These are phyloP conservation scores for Leptodactylus fuscus DNA, from an alignment of 2,113 vertebrate species.

Conservation along the genomic window DNA sequence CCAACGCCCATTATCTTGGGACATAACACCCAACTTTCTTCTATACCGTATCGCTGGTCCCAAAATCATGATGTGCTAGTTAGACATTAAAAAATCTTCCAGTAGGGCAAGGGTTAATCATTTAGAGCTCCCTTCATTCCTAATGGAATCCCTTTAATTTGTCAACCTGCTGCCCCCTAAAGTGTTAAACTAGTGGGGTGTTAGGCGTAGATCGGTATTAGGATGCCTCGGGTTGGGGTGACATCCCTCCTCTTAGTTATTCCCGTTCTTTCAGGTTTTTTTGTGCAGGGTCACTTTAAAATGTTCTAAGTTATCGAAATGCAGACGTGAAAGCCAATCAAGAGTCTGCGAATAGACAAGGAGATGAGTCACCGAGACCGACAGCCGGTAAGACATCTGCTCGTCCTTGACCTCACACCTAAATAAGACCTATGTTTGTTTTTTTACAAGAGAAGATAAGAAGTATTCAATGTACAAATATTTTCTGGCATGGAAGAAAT, in stretches of 20 bases:
- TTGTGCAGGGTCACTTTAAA: conserved; percentile 5
- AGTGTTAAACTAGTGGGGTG: not conserved
- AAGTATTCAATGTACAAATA: not conserved
- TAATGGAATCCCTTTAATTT: not conserved
- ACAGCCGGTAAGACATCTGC: not conserved
- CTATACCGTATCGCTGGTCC: too few relatives aligned
- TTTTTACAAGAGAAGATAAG: not conserved
- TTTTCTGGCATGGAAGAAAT: not conserved
- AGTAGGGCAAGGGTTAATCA: not conserved
- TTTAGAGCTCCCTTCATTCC: too few relatives aligned
- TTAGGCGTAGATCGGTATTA: not conserved
- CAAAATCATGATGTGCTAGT: not conserved
- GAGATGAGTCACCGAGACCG: not conserved
- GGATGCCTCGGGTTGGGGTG: not conserved
- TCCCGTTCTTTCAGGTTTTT: not conserved
- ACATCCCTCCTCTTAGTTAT: not conserved
- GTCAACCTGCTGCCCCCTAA: not conserved
- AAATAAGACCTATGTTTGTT: not conserved
- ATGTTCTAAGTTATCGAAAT: not conserved
- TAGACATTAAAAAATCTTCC: not conserved
- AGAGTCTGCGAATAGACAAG: not conserved
- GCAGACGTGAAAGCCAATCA: not conserved
- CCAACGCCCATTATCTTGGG: not conserved
- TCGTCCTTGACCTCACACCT: not conserved
- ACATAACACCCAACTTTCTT: too few relatives aligned